These are phyloP conservation scores for Labia minor DNA, from an alignment of 2,888 invertebrate species.

Conservation along the genomic window DNA sequence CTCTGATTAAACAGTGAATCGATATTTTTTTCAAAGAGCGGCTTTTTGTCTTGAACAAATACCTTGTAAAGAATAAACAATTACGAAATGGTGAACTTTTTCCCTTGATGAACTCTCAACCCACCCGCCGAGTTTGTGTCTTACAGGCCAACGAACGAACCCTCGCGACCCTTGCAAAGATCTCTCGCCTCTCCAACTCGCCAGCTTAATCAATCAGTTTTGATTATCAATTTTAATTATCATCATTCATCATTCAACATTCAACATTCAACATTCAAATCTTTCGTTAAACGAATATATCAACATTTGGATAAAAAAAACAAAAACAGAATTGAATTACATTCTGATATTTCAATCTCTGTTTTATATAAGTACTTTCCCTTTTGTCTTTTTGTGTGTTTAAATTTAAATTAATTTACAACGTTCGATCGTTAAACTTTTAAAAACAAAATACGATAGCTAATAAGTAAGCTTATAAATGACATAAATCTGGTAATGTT, in stretches of 20 bases:
- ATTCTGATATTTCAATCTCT: too few relatives aligned
- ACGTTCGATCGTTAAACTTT: too few relatives aligned
- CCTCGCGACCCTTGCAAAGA: not conserved
- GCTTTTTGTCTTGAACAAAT: too few relatives aligned
- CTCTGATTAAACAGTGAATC: not conserved
- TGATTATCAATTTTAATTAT: slow-evolving; percentile 4
- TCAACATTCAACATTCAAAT: not conserved
- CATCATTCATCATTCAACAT: not conserved
- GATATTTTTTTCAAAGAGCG: not conserved
- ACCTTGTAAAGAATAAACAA: not conserved
- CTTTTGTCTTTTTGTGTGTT: too few relatives aligned
- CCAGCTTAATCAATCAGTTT: slow-evolving; percentile 6
- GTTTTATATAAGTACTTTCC: too few relatives aligned
- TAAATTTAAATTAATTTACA: too few relatives aligned
- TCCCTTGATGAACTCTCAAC: not conserved
- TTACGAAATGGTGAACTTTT: not conserved
- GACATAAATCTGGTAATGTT: too few relatives aligned
- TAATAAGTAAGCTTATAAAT: too few relatives aligned
- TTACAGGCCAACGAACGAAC: slow-evolving; percentile 4
- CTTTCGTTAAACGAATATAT: not conserved
- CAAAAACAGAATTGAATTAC: not conserved
- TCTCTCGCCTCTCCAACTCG: not conserved
- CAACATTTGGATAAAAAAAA: not conserved
- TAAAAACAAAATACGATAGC: too few relatives aligned
- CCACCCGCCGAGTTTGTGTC: too few relatives aligned